Evolutionary conservation across 2,888 invertebrate genomes (phyloP).

Genomic region (Neelides folsomi): DNA sequence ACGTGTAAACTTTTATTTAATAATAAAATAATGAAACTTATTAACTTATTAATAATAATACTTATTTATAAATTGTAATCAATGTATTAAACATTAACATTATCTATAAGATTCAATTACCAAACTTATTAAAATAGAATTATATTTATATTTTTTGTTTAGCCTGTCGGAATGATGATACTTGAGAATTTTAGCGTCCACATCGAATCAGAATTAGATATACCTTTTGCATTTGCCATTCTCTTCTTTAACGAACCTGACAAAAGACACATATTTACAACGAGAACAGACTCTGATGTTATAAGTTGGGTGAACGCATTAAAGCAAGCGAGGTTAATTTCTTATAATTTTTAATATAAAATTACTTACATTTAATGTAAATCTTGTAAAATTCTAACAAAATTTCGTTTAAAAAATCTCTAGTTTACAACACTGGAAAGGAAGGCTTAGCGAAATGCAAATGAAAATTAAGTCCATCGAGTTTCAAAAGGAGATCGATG

Average conservation of each 20-base stretch:
- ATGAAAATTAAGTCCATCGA: too few species aligned
- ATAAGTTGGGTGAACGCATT: slow-evolving; percentile 56
- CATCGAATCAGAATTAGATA: slow-evolving; percentile 48
- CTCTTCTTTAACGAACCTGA: slow-evolving; percentile 53
- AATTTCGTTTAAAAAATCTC: neutral
- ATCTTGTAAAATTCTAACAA: neutral
- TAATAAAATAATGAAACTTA: too few species aligned
- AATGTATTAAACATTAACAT: too few species aligned
- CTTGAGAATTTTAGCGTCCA: slow-evolving; percentile 59
- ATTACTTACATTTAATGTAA: too few species aligned
- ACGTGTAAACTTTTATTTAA: too few species aligned
- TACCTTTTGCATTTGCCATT: slow-evolving; percentile 62
- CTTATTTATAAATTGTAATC: too few species aligned
- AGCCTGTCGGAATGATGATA: slow-evolving; percentile 58
- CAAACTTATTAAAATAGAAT: too few species aligned
- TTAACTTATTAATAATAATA: too few species aligned
- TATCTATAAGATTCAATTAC: too few species aligned
- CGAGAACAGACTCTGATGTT: slow-evolving; percentile 55
- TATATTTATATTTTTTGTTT: slow-evolving; percentile 33
- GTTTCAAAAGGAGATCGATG: too few species aligned
- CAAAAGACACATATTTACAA: slow-evolving; percentile 56
- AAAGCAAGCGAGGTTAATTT: slow-evolving; percentile 46
- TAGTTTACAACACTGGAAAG: neutral
- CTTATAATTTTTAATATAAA: neutral
- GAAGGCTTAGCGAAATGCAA: too few species aligned